phyloP scores from a whole-genome alignment of 2,888 invertebrate genomes.

The Tipula vernalis region DNA sequence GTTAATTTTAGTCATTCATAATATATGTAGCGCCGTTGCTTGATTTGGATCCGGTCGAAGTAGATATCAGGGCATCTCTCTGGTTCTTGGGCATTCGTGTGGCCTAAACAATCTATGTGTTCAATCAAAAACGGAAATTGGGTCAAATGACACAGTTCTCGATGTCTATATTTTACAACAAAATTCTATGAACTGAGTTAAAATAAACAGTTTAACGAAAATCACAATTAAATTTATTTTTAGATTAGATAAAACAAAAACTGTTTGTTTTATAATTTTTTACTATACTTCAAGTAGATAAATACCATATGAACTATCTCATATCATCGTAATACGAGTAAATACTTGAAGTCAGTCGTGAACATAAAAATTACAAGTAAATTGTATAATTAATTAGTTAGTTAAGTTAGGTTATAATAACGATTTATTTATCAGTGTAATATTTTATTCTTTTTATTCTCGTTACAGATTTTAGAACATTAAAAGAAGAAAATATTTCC shows the following conservation, averaged over 20 bases:
- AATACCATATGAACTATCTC: too few relatives aligned
- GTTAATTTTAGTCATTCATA: too few relatives aligned
- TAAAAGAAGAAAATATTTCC: background rate
- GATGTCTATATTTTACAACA: background rate
- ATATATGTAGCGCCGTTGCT: too few relatives aligned
- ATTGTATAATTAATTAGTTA: background rate
- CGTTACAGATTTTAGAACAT: background rate
- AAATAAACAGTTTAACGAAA: background rate
- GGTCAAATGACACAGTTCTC: background rate
- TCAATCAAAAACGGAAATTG: too few relatives aligned
- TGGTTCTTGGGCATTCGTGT: too few relatives aligned
- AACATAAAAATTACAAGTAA: background rate
- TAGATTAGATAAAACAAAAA: background rate
- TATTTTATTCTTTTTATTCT: background rate
- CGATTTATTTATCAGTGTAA: background rate
- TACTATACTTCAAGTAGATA: background rate
- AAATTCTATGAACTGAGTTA: too few relatives aligned
- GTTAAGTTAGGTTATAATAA: background rate
- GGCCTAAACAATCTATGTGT: too few relatives aligned
- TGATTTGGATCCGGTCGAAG: too few relatives aligned
- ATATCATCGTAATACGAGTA: too few relatives aligned
- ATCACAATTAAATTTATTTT: background rate
- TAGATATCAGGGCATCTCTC: too few relatives aligned
- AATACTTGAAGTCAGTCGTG: too few relatives aligned
- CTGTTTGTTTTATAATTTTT: background rate